Evolutionary conservation across 2,113 vertebrate genomes (phyloP), one percentile per base, ranked within the genome.

Genomic region (Trogon surrucura): DNA sequence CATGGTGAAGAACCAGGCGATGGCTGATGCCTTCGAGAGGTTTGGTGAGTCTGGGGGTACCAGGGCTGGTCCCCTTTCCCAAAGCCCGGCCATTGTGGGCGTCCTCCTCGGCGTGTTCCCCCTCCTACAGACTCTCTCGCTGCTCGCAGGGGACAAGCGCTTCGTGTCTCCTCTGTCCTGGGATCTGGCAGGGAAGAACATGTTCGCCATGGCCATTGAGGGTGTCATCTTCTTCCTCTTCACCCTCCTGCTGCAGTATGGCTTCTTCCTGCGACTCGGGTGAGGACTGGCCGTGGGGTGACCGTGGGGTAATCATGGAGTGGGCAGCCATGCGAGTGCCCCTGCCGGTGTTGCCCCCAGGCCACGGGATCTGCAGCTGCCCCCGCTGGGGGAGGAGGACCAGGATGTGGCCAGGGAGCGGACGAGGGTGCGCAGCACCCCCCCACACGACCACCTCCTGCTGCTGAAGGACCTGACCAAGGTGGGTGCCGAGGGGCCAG

Each of bases 1-100:
- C 96, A 99, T 99, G 99, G 99, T 99, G 94, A 99, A 98, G 97
- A 99, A 99, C 97, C 99, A 99, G 97, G 99, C 99, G 5, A 98
- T 99, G 98, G 98, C 99, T 0, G 99, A 99, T 3, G 99, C 98
- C 66, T 98, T 99, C 0, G 98, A 99, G 96, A 98, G 98, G 97
- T 98, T 99, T 0, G 99, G 99, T 99, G 95, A 98, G 98, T 94
- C 57, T 36, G 36, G 27, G 54, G 34, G 1, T 2, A 0, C 11
- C 13, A 6, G 51, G 54, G n/a, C 74, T 91, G 71, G 61, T 10
- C 14, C 22, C 7, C 1, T 16, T 30, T 16, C 75, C 54, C 47
- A 61, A 22, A 25, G 6, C 60, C 23, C 1, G 2, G 21, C 13
- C 54, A 48, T 17, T 0, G 1, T 1, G 1, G 30, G 29, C 27